These are phyloP conservation scores for Aethes cnicana DNA, from an alignment of 2,888 invertebrate genomes.

Conservation along the genomic window DNA sequence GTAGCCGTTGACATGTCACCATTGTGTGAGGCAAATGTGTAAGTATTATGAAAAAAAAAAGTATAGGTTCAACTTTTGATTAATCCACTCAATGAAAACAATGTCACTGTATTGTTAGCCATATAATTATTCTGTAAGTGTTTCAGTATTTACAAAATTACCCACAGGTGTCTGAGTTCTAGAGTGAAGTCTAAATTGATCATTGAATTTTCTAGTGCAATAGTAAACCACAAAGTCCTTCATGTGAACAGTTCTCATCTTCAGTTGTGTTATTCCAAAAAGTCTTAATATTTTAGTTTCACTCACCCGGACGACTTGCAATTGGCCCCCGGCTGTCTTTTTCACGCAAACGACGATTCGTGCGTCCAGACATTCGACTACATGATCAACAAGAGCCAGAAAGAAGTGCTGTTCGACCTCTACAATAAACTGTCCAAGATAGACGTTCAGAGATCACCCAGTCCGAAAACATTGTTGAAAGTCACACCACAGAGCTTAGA, in stretches of 20 bases:
- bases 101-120: no score
- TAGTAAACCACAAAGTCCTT: no score
- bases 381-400: constrained; percentile 77
- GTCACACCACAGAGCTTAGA: constrained; percentile 77
- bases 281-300: constrained; percentile 44
- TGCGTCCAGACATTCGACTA: constrained; percentile 70
- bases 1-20: constrained; percentile 85
- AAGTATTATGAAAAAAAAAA: constrained; percentile 36
- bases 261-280: no score
- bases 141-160: no score
- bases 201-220: no score
- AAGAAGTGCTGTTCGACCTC: constrained; percentile 77
- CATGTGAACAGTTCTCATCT: no score
- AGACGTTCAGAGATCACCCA: constrained; percentile 69
- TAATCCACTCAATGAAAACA: no score
- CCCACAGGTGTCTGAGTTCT: background rate
- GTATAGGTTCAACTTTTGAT: no score
- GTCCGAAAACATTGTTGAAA: constrained; percentile 64
- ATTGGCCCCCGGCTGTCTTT: constrained; percentile 67
- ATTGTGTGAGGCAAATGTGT: constrained; percentile 79
- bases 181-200: background rate
- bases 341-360: constrained; percentile 62
- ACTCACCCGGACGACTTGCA: constrained; percentile 63
- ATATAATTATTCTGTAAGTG: no score
- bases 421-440: constrained; percentile 74